Percentiles rank a stretch among this genome's conserved stretches.
Evolutionary conservation across 2,113 vertebrate species (phyloP).

Genomic region (Choloepus hoffmanni): DNA sequence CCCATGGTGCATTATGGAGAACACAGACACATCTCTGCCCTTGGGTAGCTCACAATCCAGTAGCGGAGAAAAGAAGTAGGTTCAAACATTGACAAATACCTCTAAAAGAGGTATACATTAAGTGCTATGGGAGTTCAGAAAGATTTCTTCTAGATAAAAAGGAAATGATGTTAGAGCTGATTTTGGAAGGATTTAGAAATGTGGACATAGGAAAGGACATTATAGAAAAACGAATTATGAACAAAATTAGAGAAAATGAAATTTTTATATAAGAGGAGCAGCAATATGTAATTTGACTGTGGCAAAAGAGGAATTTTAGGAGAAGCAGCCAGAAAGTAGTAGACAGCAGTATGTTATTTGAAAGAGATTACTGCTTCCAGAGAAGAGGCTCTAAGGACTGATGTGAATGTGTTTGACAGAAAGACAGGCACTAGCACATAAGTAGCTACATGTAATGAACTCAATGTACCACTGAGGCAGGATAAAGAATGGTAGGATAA

Average conservation of each 20-base stretch:
- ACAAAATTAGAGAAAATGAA: background rate
- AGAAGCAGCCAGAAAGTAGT: background rate
- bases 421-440: background rate
- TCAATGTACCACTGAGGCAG: background rate
- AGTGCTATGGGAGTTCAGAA: background rate
- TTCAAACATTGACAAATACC: background rate
- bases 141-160: background rate
- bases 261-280: slow-evolving; percentile 9
- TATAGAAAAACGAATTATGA: background rate
- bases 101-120: background rate
- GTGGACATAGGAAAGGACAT: slow-evolving; percentile 24
- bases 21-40: background rate
- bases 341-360: background rate
- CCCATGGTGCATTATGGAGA: background rate
- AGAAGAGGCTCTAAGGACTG: background rate
- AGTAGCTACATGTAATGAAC: background rate
- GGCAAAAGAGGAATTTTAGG: background rate
- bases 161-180: background rate
- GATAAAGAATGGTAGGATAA: background rate
- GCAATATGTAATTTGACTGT: background rate
- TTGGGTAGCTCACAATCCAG: background rate
- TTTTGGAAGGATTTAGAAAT: slow-evolving; percentile 43
- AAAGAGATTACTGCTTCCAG: background rate
- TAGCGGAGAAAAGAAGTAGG: background rate
- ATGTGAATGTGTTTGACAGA: background rate